Evolutionary conservation across 2,797 vertebrate genomes (phyloP), one percentile per base, ranked within the genome.

Genomic region (Rhynchonycteris naso): DNA sequence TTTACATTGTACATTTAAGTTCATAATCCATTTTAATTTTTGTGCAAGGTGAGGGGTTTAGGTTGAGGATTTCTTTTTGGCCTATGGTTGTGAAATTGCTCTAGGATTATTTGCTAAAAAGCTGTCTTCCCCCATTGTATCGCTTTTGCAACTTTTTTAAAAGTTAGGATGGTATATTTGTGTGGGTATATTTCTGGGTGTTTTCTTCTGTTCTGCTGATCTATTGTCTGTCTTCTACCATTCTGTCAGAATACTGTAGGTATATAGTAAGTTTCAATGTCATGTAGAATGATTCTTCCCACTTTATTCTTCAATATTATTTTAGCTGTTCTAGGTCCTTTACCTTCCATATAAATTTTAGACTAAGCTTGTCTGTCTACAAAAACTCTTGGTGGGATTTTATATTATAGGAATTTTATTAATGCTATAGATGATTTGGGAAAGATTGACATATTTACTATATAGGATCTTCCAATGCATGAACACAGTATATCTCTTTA

Each of bases 401-500:
- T n/a, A n/a, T n/a, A n/a, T 88, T 50, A 79, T 50, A 78, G 56
- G 38, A 83, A 79, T 66, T 88, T 78, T 84, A 63, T 81, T 68
- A 82, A 82, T 82, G 15, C 26, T 71, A n/a, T 56, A 84, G 26
- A 78, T 93, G 8, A 78, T 9, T 65, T 83, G 78, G 63, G 19
- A 43, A 87, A 82, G 35, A 52, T 76, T 87, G 56, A 74, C 43
- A 65, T 84, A 28, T 71, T 94, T 76, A 78, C n/a, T 84, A 15
- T 58, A 24, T 38, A 63, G n/a, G 56, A 52, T 83, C 88, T 94
- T 88, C 28, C 83, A 91, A 4, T 79, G 14, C 63, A 13, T 84
- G 19, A 93, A 71, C 56, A 79, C 7, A 65, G 47, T 76, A 63
- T 90, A 38, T 93, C 90, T 78, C 35, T 93, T 58, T 65, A 78